Evolutionary conservation across 2,888 invertebrate genomes (phyloP).

Genomic region (Plagiodera versicolora): DNA sequence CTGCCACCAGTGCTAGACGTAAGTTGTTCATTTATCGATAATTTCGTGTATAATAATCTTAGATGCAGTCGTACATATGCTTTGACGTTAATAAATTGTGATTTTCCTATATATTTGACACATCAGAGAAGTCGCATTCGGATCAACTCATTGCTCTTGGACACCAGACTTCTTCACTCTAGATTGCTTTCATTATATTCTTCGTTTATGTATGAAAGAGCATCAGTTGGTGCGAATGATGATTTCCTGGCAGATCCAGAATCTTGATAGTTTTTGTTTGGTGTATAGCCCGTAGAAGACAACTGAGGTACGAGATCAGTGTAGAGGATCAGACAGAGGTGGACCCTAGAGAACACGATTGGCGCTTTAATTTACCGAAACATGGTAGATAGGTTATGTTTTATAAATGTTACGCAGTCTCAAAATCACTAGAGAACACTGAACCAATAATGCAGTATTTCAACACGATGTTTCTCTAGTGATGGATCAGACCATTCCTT

Average conservation of each 20-base stretch:
- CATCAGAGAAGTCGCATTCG: neutral
- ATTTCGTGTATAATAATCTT: neutral
- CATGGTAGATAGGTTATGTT: conserved; percentile 52
- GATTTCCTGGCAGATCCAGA: conserved; percentile 7
- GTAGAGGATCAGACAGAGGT: conserved; percentile 59
- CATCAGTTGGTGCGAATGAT: conserved; percentile 9
- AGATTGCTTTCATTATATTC: neutral
- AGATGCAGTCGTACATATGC: neutral
- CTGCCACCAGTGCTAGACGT: conserved; percentile 24
- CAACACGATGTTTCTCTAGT: conserved; percentile 20
- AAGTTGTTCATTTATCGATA: neutral
- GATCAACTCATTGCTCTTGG: neutral
- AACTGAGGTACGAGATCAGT: conserved; percentile 58
- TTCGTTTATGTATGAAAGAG: neutral
- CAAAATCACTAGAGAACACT: conserved; percentile 23
- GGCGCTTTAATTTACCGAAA: conserved; percentile 58
- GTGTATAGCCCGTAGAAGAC: conserved; percentile 52
- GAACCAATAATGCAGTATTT: neutral
- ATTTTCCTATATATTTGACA: neutral
- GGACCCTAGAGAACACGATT: conserved; percentile 60
- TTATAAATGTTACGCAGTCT: conserved; percentile 35
- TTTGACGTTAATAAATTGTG: neutral
- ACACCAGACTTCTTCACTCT: too few species aligned
- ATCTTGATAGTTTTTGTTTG: conserved; percentile 35
- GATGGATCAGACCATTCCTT: conserved; percentile 13